These are phyloP conservation scores for Seladonia tumulorum DNA, from an alignment of 2,888 invertebrate genomes.

Conservation along the genomic window DNA sequence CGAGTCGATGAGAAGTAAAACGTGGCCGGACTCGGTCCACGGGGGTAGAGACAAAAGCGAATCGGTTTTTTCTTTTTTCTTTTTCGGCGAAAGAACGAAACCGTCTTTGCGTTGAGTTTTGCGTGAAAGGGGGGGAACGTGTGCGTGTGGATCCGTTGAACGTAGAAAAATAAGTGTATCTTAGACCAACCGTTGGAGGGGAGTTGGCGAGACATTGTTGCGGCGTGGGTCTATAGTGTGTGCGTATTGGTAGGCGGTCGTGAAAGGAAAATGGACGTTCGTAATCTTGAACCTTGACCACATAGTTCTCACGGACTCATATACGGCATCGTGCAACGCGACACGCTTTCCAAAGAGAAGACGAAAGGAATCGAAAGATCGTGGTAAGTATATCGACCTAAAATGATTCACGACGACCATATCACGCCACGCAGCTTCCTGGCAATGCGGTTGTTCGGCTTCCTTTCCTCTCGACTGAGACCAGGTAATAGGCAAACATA, in stretches of 20 bases:
- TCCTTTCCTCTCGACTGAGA: conserved; percentile 40
- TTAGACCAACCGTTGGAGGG: conserved; percentile 14
- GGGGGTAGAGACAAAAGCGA: neutral
- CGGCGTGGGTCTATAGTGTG: neutral
- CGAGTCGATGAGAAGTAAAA: conserved; percentile 63
- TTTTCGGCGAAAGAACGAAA: neutral
- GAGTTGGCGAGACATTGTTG: neutral
- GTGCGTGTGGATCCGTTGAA: neutral
- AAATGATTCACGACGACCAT: conserved; percentile 36
- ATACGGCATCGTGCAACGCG: conserved; percentile 30
- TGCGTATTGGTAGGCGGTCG: conserved; percentile 26
- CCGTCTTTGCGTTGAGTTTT: neutral
- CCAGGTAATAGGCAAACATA: conserved; percentile 31
- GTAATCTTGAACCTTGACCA: neutral
- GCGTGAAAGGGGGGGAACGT: too few relatives aligned
- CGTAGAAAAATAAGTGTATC: conserved; percentile 56
- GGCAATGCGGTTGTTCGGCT: conserved; percentile 31
- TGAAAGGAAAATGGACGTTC: conserved; percentile 9
- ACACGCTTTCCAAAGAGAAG: conserved; percentile 37
- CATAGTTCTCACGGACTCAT: conserved; percentile 58
- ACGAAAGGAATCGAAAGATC: conserved; percentile 50
- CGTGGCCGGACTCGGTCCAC: neutral
- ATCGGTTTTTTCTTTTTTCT: neutral
- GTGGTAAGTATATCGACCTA: conserved; percentile 41
- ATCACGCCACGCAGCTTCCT: conserved; percentile 35